Base-by-base conservation (phyloP, 2,888 invertebrate genomes). In the Euplagia quadripunctaria region DNA sequence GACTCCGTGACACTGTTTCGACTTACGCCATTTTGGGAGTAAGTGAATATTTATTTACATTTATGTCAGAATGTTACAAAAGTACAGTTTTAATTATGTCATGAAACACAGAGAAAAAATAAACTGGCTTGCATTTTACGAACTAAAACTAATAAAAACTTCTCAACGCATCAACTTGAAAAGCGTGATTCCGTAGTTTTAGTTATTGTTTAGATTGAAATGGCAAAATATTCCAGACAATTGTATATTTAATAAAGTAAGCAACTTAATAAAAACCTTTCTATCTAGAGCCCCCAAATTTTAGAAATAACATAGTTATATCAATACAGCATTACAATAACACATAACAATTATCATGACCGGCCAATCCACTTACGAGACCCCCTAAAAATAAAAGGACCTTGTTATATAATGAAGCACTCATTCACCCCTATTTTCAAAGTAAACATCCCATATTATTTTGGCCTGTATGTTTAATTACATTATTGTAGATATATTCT, bases 371-470 rank as follows among this genome's bases (percentile, higher is more conserved):
- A 75, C 72, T 76, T 74, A 75, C 46, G 71, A 77, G 74, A 76
- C 77, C 75, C 78, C 74, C 74, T 75, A 74, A 78, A 80, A 79
- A 79, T 73, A 79, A 76, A 76, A 74, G 70, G 73, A 55, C 64
- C 49, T 17, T 81, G 64, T 81, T 80, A 78, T 82, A 73, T 77
- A 77, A 77, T 76, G 58, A 77, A 79, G 73, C 70, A 72, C 41
- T 67, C 72, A 78, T 76, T 65, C 63, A 71, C 72, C 49, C 72
- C 73, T 79, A 77, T 82, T 81, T 80, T 68, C 67, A 72, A 68
- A 63, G 65, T 64, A 77, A 75, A 76, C 72, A 74, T 72, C 71
- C 64, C 67, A 64, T 77, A 70, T 81, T 82, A 79, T 77, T 75
- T 49, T 71, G 71, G 68, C 42, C 65, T 70, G 55, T 72, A 51